Percentiles rank a stretch among this genome's conserved stretches.
These are phyloP conservation scores for Catharus ustulatus DNA, from an alignment of 2,797 vertebrate species.

Conservation along the genomic window DNA sequence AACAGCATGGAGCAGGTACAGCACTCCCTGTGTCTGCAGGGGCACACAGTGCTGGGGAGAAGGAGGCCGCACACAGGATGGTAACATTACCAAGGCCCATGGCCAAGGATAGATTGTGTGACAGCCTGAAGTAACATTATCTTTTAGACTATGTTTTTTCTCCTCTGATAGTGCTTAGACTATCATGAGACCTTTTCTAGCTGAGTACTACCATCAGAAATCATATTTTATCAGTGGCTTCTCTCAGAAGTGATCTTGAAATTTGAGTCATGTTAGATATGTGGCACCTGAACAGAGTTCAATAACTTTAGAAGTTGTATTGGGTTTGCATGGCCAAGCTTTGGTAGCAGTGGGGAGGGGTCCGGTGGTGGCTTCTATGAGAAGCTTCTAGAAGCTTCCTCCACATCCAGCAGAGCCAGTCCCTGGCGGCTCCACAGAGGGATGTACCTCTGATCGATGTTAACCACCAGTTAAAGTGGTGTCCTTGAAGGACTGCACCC, in stretches of 20 bases:
- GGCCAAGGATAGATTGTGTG: not conserved
- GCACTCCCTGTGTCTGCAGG: not conserved
- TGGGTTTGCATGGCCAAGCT: not conserved
- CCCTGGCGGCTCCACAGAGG: not conserved
- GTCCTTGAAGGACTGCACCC: not conserved
- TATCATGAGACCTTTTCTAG: not conserved
- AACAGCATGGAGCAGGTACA: not conserved
- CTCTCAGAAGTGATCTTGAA: not conserved
- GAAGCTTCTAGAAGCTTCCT: not conserved
- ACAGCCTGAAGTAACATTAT: not conserved
- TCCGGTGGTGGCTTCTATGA: not conserved
- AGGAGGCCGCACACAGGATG: not conserved
- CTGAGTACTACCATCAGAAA: not conserved
- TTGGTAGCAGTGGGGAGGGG: not conserved
- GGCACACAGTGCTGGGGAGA: rapidly evolving
- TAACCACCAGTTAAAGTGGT: not conserved
- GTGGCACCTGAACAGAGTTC: not conserved
- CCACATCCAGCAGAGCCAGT: not conserved
- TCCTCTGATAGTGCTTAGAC: not conserved
- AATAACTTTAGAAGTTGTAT: not conserved
- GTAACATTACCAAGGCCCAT: not conserved
- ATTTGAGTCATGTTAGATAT: not conserved
- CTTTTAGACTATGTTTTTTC: not conserved
- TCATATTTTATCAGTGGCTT: not conserved
- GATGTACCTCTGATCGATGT: not conserved